phyloP scores from a whole-genome alignment of 2,113 vertebrate species.

The Pseudorasbora parva region DNA sequence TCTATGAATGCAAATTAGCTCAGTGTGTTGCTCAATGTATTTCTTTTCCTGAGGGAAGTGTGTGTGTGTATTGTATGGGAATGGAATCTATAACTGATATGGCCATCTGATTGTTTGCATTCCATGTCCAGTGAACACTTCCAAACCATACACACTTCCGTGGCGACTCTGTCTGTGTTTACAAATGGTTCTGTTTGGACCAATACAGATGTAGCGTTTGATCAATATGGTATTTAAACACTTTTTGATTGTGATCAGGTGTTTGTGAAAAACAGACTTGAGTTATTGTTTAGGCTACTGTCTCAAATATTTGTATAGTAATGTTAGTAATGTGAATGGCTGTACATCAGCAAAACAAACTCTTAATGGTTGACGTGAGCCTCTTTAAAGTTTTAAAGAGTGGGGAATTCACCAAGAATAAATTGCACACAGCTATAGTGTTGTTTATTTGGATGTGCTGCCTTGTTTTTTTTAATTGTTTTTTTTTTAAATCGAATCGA shows the following conservation, averaged over 20 bases:
- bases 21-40: not conserved
- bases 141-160: not conserved
- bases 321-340: constrained; percentile 5
- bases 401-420: not conserved
- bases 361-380: not conserved
- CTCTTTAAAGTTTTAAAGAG: not conserved
- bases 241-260: constrained; percentile 15
- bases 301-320: constrained; percentile 9
- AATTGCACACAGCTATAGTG: not conserved
- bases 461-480: not conserved
- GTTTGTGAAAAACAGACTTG: constrained; percentile 52
- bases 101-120: not conserved
- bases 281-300: constrained; percentile 29
- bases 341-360: not conserved
- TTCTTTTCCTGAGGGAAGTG: not conserved
- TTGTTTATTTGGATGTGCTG: constrained; percentile 8
- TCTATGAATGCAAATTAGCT: constrained; percentile 35
- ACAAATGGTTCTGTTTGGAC: not conserved
- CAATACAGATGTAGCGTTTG: not conserved
- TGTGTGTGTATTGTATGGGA: not conserved
- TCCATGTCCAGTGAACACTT: not conserved
- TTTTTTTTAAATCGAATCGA: too few relatives aligned
- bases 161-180: not conserved
- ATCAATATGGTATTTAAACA: not conserved
- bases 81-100: constrained; percentile 10